Evolutionary conservation across 2,113 vertebrate species (phyloP).

Genomic region (human (Homo sapiens)): DNA sequence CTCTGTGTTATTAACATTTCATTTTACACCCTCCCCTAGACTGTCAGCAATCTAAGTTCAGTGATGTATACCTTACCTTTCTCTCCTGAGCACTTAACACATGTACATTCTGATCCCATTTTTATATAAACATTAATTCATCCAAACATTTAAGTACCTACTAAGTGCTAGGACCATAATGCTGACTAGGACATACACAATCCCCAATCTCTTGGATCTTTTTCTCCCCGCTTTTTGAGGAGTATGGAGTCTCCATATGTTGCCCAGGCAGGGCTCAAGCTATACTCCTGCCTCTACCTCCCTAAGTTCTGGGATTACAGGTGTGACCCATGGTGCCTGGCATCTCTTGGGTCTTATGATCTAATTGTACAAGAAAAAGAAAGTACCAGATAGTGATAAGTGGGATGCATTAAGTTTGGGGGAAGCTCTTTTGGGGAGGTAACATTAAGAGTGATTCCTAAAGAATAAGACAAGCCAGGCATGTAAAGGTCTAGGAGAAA

Average conservation of each 20-base stretch:
- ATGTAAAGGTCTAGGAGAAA: neutral
- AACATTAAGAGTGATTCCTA: constrained; percentile 38
- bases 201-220: neutral
- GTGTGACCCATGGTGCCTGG: too few species aligned
- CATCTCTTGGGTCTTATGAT: neutral
- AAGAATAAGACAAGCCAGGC: constrained; percentile 4
- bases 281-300: too few species aligned
- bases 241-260: too few species aligned
- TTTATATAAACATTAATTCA: constrained; percentile 45
- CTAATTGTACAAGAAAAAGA: constrained; percentile 28
- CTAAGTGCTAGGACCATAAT: neutral
- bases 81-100: constrained; percentile 15
- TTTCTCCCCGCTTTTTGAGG: too few species aligned
- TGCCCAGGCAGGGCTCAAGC: too few species aligned
- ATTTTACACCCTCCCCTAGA: neutral
- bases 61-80: neutral
- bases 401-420: neutral
- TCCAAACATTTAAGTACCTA: constrained; percentile 14
- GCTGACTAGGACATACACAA: neutral
- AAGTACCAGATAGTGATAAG: neutral
- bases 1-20: neutral
- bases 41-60: neutral
- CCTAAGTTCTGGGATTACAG: too few species aligned
- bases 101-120: neutral
- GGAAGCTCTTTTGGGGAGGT: neutral